Evolutionary conservation across 2,797 vertebrate species (phyloP).

Genomic region (Moxostoma hubbsi): DNA sequence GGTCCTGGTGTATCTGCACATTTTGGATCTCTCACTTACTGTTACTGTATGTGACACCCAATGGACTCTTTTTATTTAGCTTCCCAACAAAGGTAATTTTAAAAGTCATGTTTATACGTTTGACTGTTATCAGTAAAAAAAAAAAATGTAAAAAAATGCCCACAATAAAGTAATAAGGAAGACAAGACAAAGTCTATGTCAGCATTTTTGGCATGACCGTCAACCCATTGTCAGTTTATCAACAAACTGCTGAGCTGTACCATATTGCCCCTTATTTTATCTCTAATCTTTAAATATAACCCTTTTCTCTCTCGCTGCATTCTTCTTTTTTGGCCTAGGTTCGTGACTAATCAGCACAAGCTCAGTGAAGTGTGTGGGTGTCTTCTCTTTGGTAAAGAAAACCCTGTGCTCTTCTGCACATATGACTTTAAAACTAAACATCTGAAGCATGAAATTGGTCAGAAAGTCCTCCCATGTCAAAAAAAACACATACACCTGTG

Average conservation of each 20-base stretch:
- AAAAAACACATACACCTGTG: conserved; percentile 12
- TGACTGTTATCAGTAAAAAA: too few species aligned
- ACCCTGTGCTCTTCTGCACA: conserved; percentile 61
- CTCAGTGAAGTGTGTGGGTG: conserved; percentile 65
- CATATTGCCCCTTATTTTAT: conserved; percentile 17
- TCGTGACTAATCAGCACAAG: conserved; percentile 67
- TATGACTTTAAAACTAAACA: conserved; percentile 45
- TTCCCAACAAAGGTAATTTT: too few species aligned
- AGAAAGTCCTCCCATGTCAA: conserved; percentile 45
- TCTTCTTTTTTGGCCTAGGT: conserved; percentile 40
- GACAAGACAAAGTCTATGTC: conserved; percentile 5
- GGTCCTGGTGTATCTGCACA: too few species aligned
- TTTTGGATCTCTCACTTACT: too few species aligned
- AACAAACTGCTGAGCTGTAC: conserved; percentile 19
- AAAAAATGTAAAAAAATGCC: not conserved
- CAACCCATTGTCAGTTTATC: not conserved
- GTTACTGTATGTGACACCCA: too few species aligned
- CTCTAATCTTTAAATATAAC: conserved; percentile 30
- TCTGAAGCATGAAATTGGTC: conserved; percentile 42
- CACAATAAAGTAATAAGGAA: not conserved
- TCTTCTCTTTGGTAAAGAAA: conserved; percentile 65
- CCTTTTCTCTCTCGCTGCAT: conserved; percentile 26
- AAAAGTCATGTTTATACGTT: too few species aligned
- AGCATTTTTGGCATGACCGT: not conserved
- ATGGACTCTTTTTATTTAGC: too few species aligned